phyloP scores from a whole-genome alignment of 2,797 vertebrate species.

The Pangasius sanitwongsei region DNA sequence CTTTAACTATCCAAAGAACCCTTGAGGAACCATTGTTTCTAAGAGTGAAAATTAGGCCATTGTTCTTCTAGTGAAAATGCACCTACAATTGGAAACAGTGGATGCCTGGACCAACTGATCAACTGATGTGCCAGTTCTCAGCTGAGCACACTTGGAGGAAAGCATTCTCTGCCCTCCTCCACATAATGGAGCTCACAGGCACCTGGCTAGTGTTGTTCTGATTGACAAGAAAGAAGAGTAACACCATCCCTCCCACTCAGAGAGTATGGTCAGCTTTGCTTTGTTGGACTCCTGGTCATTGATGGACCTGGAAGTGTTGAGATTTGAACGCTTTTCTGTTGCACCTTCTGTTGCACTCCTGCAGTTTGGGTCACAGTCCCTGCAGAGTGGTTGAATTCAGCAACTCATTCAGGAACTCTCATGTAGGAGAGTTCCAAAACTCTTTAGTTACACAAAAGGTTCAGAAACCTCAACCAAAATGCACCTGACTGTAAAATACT shows the following conservation, averaged over 20 bases:
- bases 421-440: not conserved
- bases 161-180: not conserved
- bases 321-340: not conserved
- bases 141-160: not conserved
- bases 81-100: not conserved
- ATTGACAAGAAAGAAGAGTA: not conserved
- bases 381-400: not conserved
- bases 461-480: slow-evolving; percentile 1
- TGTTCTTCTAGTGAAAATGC: not conserved
- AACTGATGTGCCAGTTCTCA: not conserved
- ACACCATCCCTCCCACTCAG: not conserved
- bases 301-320: not conserved
- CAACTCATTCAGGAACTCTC: not conserved
- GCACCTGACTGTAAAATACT: not conserved
- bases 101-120: not conserved
- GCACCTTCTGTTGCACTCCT: not conserved
- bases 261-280: not conserved
- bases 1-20: not conserved
- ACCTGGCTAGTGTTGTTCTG: not conserved
- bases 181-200: not conserved
- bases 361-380: not conserved
- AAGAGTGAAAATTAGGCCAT: not conserved
- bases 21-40: not conserved
- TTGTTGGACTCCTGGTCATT: not conserved
- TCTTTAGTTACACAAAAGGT: not conserved